Evolutionary conservation across 1,140 invertebrate genomes (phyloP), one percentile per base, ranked within the genome.

Genomic region (Drosophila busckii): DNA sequence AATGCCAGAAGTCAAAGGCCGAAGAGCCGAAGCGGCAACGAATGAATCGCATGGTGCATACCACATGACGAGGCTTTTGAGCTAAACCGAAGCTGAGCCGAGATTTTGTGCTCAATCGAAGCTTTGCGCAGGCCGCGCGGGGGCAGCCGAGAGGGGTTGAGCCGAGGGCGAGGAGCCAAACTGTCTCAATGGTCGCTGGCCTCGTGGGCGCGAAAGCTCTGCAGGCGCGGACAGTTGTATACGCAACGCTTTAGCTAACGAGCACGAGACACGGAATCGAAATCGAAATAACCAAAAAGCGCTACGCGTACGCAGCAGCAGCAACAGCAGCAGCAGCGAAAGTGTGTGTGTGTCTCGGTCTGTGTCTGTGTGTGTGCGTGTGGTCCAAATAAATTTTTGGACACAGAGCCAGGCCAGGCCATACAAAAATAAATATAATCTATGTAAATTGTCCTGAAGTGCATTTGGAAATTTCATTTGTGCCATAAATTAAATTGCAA

Each of bases 231-330:
- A 62, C 76, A 85, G 75, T 85, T 85, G 83, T 83, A 83, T 76
- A 83, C 83, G 82, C 83, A 85, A 85, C 83, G 83, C 67, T 83
- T 62, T 38, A 85, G 83, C 83, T 68, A 69, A 62, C 62, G 65
- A 76, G 63, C 73, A 68, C 75, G 67, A 68, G 64, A 50, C 56
- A 85, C 82, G 82, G 75, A 85, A 48, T 25, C 71, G 60, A 44
- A 64, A 26, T 54, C 26, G 13, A 34, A 12, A 6, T 32, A 50
- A 25, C 20, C 22, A 26, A 17, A 37, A 67, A 71, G 53, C 80
- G 80, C 71, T 61, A 80, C 75, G 83, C 58, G 58, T 65, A 65
- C 68, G 66, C 61, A 66, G n/a, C n/a, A n/a, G n/a, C n/a, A n/a
- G n/a, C n/a, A n/a, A n/a, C n/a, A n/a, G n/a, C n/a, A n/a, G n/a